Percentiles rank a stretch among this genome's conserved stretches.
Conservation (phyloP, 35 echinoderm and acorn worm genomes). For the Patiria miniata region DNA sequence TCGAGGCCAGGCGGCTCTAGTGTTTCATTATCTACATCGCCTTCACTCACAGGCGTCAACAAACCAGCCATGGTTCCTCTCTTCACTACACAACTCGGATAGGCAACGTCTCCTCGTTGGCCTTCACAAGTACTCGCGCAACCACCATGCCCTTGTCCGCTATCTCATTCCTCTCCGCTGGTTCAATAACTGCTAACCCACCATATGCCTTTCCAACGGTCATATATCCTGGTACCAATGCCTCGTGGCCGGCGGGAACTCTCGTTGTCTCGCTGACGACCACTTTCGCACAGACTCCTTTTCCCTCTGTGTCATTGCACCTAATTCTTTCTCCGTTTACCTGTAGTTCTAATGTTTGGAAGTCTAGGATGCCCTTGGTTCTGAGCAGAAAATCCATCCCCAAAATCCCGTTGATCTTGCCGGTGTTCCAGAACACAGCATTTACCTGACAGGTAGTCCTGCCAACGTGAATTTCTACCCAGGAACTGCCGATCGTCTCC, state of each 20-base stretch:
- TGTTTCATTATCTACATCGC: neutral
- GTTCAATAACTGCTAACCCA: neutral
- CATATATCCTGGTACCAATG: neutral
- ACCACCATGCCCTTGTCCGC: neutral
- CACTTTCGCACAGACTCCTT: neutral
- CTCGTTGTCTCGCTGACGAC: neutral
- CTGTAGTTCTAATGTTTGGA: neutral
- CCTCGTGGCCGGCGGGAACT: neutral
- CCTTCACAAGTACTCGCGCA: neutral
- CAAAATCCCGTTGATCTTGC: neutral
- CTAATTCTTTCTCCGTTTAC: neutral
- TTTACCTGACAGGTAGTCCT: neutral
- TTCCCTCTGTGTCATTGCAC: neutral
- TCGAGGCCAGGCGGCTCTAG: too few relatives aligned
- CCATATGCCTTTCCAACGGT: too few relatives aligned
- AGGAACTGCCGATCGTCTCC: neutral
- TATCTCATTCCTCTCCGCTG: neutral
- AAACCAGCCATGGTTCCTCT: neutral
- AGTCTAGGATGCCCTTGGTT: neutral
- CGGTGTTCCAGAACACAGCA: neutral
- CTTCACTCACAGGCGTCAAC: neutral
- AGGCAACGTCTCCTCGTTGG: neutral
- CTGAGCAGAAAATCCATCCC: neutral
- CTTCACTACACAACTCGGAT: neutral
- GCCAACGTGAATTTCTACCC: neutral